Percentiles rank a stretch among this genome's conserved stretches.
Evolutionary conservation across 2,113 vertebrate genomes (phyloP).

Genomic region (Motacilla alba): DNA sequence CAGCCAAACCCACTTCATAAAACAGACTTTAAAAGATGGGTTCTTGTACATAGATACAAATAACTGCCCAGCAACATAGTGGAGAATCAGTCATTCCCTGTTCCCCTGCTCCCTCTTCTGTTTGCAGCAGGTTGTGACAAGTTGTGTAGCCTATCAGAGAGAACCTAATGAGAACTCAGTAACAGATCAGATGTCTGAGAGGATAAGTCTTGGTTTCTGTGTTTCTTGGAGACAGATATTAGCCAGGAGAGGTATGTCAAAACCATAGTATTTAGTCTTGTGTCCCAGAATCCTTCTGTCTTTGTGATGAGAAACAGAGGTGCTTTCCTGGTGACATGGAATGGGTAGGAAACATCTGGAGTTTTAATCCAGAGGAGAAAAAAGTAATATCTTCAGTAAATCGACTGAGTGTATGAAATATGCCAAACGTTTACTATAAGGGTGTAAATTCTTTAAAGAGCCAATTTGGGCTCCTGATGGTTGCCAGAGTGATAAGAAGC

Average conservation of each 20-base stretch:
- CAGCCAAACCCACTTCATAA: neutral
- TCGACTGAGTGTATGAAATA: neutral
- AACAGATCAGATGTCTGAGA: neutral
- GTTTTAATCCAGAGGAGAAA: neutral
- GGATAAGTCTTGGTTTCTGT: neutral
- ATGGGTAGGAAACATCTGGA: neutral
- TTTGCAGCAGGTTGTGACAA: neutral
- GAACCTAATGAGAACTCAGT: neutral
- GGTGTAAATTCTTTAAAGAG: neutral
- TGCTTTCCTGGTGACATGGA: neutral
- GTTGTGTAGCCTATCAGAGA: neutral
- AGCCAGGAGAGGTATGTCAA: neutral
- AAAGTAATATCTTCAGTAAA: neutral
- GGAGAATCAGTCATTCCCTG: neutral
- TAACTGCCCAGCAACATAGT: neutral
- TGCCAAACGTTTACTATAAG: neutral
- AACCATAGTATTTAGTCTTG: neutral
- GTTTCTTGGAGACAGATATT: neutral
- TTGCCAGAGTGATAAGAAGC: neutral
- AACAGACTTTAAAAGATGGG: neutral
- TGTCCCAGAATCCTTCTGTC: neutral
- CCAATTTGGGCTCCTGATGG: neutral
- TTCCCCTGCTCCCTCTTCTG: constrained; percentile 48
- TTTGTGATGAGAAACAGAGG: neutral
- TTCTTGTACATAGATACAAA: neutral